These are phyloP conservation scores for Gymnodraco acuticeps DNA, from an alignment of 2,797 vertebrate genomes.

Conservation along the genomic window DNA sequence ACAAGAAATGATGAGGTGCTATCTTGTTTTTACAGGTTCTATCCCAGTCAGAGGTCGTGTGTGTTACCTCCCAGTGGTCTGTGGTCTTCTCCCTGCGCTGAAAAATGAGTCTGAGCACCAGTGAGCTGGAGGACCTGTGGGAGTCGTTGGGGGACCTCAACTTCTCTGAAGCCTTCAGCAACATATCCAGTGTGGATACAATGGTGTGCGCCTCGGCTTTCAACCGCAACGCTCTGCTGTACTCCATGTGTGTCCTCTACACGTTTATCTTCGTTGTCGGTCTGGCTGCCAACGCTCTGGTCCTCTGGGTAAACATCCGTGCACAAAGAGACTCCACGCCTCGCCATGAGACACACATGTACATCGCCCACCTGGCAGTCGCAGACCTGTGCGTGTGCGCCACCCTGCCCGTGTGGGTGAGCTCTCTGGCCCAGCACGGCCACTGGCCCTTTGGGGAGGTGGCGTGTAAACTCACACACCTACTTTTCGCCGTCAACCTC, in stretches of 20 bases:
- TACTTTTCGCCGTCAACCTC: slow-evolving; percentile 95
- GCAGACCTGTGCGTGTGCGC: slow-evolving; percentile 93
- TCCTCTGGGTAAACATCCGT: slow-evolving; percentile 95
- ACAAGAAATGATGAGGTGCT: slow-evolving; percentile 47
- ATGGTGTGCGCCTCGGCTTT: slow-evolving; percentile 84
- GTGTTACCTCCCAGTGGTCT: slow-evolving; percentile 41
- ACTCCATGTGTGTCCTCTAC: slow-evolving; percentile 91
- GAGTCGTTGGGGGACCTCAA: slow-evolving; percentile 87
- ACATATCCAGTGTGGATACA: slow-evolving; percentile 87
- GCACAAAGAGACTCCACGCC: slow-evolving; percentile 87
- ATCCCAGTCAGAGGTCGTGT: slow-evolving; percentile 49
- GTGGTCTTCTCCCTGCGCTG: slow-evolving; percentile 6
- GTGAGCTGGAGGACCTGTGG: slow-evolving; percentile 87
- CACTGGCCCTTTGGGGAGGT: slow-evolving; percentile 95
- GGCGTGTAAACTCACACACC: slow-evolving; percentile 93
- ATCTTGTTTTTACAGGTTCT: slow-evolving; percentile 68
- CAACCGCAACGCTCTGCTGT: slow-evolving; percentile 88
- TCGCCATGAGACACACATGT: slow-evolving; percentile 94
- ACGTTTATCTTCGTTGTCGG: slow-evolving; percentile 94
- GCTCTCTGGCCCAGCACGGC: slow-evolving; percentile 91
- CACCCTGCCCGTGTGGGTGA: slow-evolving; percentile 95
- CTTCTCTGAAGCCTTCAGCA: slow-evolving; percentile 84
- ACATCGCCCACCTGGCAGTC: slow-evolving; percentile 93
- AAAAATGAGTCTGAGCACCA: slow-evolving; percentile 84
- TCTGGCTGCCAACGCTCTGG: slow-evolving; percentile 91